Evolutionary conservation across 2,888 invertebrate genomes (phyloP), one percentile per base, ranked within the genome.

Genomic region (Alcis repandata): DNA sequence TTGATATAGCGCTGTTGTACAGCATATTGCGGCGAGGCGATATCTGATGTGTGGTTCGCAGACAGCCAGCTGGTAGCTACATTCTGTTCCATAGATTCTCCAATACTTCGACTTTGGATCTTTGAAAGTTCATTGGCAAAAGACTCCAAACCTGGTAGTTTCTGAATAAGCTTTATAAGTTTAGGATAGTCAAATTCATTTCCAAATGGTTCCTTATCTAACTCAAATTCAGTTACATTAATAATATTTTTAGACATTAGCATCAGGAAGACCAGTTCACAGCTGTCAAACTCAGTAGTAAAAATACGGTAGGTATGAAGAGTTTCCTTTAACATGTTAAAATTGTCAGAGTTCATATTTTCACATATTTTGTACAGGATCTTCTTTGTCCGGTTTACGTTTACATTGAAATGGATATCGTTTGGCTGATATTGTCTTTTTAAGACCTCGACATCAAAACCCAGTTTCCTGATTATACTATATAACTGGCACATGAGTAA

Each of bases 301-400:
- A 91, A 84, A 70, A 86, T 75, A 1, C 85, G 73, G 72, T 83
- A 90, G 10, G 88, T 85, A 1, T 73, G 52, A 22, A 93, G 79
- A 15, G 89, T 75, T 65, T 80, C 84, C 73, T 91, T 89, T 9
- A 93, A 71, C 69, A 81, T 89, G 3, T 71, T 57, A 8, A 91
- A 74, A 68, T 84, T 87, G 33, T 84, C 78, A 0, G 72, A 69
- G 20, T 82, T 85, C 19, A 90, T 83, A 61, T 79, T 80, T 79
- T 93, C 93, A 84, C 92, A 91, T 11, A 92, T 66, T 74, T 82
- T 85, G 60, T 92, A 93, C 27, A 93, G 69, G 9, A 78, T 78
- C 73, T 90, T 92, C 68, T 88, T 92, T 66, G 88, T 80, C 6
- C 89, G 89, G 76, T 89, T 85, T 13, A 92, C 76, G 64, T 85